phyloP scores from a whole-genome alignment of 2,888 invertebrate genomes.

The Dryococelus australis region DNA sequence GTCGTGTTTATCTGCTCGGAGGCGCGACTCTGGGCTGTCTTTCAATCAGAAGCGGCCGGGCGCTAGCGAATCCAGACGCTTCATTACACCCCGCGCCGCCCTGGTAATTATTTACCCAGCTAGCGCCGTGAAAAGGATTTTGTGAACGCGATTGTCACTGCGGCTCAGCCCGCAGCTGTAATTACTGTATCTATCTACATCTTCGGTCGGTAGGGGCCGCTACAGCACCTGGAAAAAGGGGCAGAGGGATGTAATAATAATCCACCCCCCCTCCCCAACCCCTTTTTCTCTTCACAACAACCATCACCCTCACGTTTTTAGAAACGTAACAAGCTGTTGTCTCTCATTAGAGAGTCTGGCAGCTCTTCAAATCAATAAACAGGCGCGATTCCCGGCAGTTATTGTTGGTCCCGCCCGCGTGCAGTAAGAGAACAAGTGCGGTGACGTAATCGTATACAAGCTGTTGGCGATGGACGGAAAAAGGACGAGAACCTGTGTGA shows the following conservation, averaged over 20 bases:
- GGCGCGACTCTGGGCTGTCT: too few relatives aligned
- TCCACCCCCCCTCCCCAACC: not conserved
- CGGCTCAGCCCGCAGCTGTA: not conserved
- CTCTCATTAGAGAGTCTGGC: constrained; percentile 18
- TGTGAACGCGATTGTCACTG: not conserved
- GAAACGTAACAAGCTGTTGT: constrained; percentile 26
- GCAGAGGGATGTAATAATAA: not conserved
- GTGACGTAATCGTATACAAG: not conserved
- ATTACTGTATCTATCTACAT: not conserved
- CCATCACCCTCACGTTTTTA: not conserved
- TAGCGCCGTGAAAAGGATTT: too few relatives aligned
- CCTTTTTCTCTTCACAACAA: too few relatives aligned
- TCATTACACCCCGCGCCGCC: too few relatives aligned
- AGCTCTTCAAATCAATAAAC: constrained; percentile 25
- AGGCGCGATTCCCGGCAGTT: constrained; percentile 24
- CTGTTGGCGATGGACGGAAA: not conserved
- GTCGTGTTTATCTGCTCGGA: not conserved
- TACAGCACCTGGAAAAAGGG: not conserved
- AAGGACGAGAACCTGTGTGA: too few relatives aligned
- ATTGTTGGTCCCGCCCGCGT: not conserved
- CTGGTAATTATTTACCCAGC: too few relatives aligned
- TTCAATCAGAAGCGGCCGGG: too few relatives aligned
- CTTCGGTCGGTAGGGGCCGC: not conserved
- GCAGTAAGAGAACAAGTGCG: not conserved
- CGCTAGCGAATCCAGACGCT: too few relatives aligned